Base-by-base conservation (phyloP, 2,113 vertebrate genomes). In the Monarcha castaneiventris region DNA sequence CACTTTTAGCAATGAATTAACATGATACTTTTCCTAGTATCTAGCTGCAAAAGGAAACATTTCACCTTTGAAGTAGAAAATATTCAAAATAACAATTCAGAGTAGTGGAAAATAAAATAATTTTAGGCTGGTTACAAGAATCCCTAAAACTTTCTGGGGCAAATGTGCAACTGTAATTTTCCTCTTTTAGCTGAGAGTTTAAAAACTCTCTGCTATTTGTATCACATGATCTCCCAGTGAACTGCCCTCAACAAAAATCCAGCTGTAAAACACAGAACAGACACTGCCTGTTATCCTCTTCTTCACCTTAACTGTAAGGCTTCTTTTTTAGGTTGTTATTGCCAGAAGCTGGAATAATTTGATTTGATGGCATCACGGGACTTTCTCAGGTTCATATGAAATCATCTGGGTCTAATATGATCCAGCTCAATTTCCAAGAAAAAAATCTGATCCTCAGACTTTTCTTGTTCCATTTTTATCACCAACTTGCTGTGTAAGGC, bases 1-100 rank as follows among this genome's bases (percentile, higher is more conserved):
- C n/a, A 74, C 33, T 94, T 93, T 29, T 88, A 75, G n/a, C 49
- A 80, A 76, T 76, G 69, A 90, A 80, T 51, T 90, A 95, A 89
- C 97, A 59, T 27, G 3, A 72, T 87, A 46, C 13, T n/a, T 54
- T 90, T 66, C 43, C 10, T 86, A 26, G 52, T 73, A 80, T 54
- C 68, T 85, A 84, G 39, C 68, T 67, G 55, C 10, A 87, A 83
- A 90, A 96, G 66, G 13, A 23, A 90, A 49, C 27, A 54, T 88
- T 72, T 61, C 89, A 59, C 35, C 52, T 88, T 78, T 73, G 58
- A 66, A 41, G 52, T 17, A 71, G 56, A 41, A 93, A 89, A 83
- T 49, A 80, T 6, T 71, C 27, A 30, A 89, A 89, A 64, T 90
- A 80, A 55, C n/a, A 54, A 68, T 67, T 74, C 79, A 63, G 48